Base-by-base conservation (phyloP, 1,140 invertebrate genomes). In the Sitobion miscanthi region DNA sequence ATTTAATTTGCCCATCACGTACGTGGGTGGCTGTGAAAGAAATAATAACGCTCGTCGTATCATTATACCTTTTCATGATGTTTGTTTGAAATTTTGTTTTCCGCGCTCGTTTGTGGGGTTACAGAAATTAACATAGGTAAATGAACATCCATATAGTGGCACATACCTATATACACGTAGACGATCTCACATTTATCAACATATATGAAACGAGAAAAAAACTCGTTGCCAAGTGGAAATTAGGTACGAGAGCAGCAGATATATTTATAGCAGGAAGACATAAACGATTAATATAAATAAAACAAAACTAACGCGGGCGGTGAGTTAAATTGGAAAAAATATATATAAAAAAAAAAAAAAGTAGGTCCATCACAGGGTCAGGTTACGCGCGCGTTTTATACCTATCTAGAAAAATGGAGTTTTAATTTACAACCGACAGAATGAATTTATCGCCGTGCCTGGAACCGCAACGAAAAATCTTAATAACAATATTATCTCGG, bases 41-140 rank as follows among this genome's bases (percentile, higher is more conserved):
- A 88, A 52, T 88, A 52, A 88, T 88, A 52, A 52, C 30, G 30
- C 2, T 88, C 47, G 47, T 52, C 47, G 35, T 52, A 52, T 88
- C 45, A 88, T 52, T 88, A 88, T 52, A 52, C 14, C 14, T 52
- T 54, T 9, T 14, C 9, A 20, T 47, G 42, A 5, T 30, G 52
- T 90, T 54, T 54, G 54, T 90, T 90, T 62, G 88, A 90, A 90
- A 62, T 90, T 62, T 62, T 8, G 23, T 82, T 91, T 91, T 91
- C 90, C 69, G 47, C 77, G 91, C 91, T 92, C 91, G 20, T 92
- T 92, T 92, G 45, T 82, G 91, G 82, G 69, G 91, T 92, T 52
- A 92, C 35, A 92, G 82, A 92, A 92, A 92, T 92, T 92, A 92
- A 92, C 91, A 92, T 92, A 92, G 91, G 91, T 92, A 92, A 92